Evolutionary conservation across 2,888 invertebrate genomes (phyloP).

Genomic region (Halocaridina rubra): DNA sequence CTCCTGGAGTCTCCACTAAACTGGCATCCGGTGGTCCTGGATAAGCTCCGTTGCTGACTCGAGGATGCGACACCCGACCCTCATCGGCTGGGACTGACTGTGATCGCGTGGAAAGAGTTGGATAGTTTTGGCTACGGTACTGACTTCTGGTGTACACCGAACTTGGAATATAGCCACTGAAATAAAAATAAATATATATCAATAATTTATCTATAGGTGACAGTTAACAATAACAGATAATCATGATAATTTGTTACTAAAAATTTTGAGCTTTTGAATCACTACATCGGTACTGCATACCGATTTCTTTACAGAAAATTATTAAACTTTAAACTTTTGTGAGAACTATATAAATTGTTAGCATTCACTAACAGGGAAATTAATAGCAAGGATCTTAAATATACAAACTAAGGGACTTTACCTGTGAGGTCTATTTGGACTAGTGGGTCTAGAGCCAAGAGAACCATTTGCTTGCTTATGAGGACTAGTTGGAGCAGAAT

Average conservation of each 20-base stretch:
- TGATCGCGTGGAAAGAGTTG: constrained; percentile 66
- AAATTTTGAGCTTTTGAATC: too few relatives aligned
- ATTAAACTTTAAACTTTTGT: too few relatives aligned
- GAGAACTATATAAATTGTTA: too few relatives aligned
- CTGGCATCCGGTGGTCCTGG: constrained; percentile 27
- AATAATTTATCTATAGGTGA: too few relatives aligned
- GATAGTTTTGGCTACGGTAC: constrained; percentile 69
- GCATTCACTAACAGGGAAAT: too few relatives aligned
- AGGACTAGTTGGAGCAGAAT: constrained; percentile 59
- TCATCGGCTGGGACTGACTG: constrained; percentile 50
- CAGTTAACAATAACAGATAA: too few relatives aligned
- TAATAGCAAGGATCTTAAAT: too few relatives aligned
- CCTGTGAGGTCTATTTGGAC: constrained; percentile 51
- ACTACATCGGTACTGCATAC: too few relatives aligned
- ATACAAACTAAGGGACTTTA: too few relatives aligned
- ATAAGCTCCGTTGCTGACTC: constrained; percentile 31
- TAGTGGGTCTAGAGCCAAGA: constrained; percentile 40
- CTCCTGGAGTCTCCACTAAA: constrained; percentile 66
- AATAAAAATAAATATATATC: neutral
- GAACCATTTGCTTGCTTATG: constrained; percentile 52
- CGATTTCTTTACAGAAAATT: too few relatives aligned
- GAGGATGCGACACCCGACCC: constrained; percentile 29
- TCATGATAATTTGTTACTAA: too few relatives aligned
- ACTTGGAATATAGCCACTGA: constrained; percentile 67
- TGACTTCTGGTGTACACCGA: constrained; percentile 67